These are phyloP conservation scores for Coendou prehensilis DNA, from an alignment of 2,797 vertebrate genomes.

Conservation along the genomic window DNA sequence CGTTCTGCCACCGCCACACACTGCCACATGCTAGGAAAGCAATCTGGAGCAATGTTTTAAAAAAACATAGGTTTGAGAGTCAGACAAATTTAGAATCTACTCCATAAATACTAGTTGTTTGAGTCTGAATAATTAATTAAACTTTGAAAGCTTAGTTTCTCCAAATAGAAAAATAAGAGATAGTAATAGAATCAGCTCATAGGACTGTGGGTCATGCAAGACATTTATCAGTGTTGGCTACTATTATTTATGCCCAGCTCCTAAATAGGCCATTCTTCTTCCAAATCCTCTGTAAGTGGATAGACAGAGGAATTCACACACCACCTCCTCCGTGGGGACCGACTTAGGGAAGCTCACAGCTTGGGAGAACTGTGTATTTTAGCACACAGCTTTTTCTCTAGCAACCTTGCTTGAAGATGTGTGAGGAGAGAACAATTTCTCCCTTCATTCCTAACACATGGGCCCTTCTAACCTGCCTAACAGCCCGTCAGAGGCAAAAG, in stretches of 20 bases:
- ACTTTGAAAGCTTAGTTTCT: neutral
- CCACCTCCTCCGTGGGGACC: neutral
- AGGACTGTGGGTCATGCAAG: neutral
- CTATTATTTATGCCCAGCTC: neutral
- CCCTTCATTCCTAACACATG: neutral
- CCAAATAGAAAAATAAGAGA: neutral
- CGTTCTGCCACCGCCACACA: rapidly evolving
- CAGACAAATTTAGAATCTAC: neutral
- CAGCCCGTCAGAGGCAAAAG: neutral
- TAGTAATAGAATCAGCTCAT: neutral
- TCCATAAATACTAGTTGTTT: slow-evolving; percentile 12
- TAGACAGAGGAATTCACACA: neutral
- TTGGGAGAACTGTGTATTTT: neutral
- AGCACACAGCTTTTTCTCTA: neutral
- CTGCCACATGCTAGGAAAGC: neutral
- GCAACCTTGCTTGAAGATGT: neutral
- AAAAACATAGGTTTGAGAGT: neutral
- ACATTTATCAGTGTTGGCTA: neutral
- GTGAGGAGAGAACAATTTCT: neutral
- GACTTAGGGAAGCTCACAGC: neutral
- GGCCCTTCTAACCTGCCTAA: neutral
- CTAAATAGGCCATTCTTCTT: neutral
- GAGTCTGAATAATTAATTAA: neutral
- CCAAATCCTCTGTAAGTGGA: neutral
- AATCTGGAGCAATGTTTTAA: neutral